phyloP scores from a whole-genome alignment of 1,140 invertebrate species.

The Procambarus clarkii region DNA sequence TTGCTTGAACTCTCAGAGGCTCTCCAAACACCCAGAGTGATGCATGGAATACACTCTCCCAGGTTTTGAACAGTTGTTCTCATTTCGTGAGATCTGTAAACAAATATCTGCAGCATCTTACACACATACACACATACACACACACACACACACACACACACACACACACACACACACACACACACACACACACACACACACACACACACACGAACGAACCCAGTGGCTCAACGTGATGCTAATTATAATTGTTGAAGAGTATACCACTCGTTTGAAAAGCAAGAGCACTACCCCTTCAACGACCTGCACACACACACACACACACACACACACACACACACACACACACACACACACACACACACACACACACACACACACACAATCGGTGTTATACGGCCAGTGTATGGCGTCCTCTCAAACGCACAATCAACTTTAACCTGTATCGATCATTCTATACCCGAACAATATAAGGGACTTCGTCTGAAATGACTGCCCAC shows the following conservation, averaged over 20 bases:
- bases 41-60: too few relatives aligned
- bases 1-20: too few relatives aligned
- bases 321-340: slow-evolving; percentile 27
- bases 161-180: slow-evolving; percentile 22
- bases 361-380: slow-evolving; percentile 29
- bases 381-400: too few relatives aligned
- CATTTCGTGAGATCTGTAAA: too few relatives aligned
- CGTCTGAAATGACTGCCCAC: background rate
- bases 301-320: background rate
- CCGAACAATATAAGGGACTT: background rate
- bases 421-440: slow-evolving; percentile 28
- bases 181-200: slow-evolving; percentile 17
- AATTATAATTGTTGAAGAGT: too few relatives aligned
- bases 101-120: too few relatives aligned
- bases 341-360: slow-evolving; percentile 24
- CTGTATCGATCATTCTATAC: background rate
- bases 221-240: too few relatives aligned
- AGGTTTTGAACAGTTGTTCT: too few relatives aligned
- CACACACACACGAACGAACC: background rate
- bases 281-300: background rate
- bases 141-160: slow-evolving; percentile 15
- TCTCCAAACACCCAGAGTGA: too few relatives aligned
- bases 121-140: background rate
- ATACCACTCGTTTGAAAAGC: too few relatives aligned
- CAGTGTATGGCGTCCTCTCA: background rate